Base-by-base conservation (phyloP, 2,797 vertebrate species). In the Cyclopterus lumpus region DNA sequence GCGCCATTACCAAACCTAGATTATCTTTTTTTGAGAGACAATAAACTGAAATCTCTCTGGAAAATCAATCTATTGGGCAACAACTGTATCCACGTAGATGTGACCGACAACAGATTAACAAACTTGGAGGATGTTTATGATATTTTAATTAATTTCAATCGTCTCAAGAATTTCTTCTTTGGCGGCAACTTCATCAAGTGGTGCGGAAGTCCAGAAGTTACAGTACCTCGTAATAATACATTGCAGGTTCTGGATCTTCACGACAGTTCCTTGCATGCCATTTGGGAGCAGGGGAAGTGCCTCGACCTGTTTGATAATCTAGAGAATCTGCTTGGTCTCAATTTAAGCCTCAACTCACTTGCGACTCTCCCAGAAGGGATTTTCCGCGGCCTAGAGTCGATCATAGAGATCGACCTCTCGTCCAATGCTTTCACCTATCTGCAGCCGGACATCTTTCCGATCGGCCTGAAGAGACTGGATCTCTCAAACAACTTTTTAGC, bases 401-500 rank as follows among this genome's bases (percentile, higher is more conserved):
- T 97, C 15, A 1, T 46, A 20, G 2, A 7, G 1, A 94, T 98
- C 3, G 93, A 95, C 83, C 93, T 98, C 64, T 94, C 89, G 1
- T 92, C 79, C 20, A 99, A 97, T 79, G 86, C 86, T 28, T 66
- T 99, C 76, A 95, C 92, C 1, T 65, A 90, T 62, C 91, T 98
- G 48, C 82, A 90, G 75, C 64, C 82, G 0, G 85, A 75, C 0
- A 53, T 95, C 75, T 94, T 99, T 3, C 97, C 97, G 0, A 32
- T 49, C 61, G 95, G 91, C 94, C 58, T 94, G 89, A 80, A 72
- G 69, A 38, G 0, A 1, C 88, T 98, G 22, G 69, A 93, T 82
- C 91, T 98, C 54, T 92, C 88, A 20, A 89, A 88, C 55, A 99
- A 97, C 88, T 92, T 93, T 61, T 68, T 99, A 68, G 91, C 94